phyloP scores from a whole-genome alignment of 2,113 vertebrate genomes.

The Sceloporus undulatus region DNA sequence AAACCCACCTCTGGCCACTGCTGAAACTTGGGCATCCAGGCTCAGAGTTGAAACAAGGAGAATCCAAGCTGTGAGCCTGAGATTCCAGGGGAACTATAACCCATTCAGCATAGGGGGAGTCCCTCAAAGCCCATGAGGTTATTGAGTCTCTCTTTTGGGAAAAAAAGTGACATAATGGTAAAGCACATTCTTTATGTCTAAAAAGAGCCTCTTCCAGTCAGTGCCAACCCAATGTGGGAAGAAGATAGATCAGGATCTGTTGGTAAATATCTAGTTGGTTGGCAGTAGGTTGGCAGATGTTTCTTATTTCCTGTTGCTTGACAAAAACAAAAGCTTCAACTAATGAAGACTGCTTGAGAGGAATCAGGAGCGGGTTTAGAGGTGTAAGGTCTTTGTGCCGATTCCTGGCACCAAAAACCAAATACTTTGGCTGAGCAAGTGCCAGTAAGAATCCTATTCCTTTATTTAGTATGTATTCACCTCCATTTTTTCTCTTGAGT shows the following conservation, averaged over 20 bases:
- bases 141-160: no score
- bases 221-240: not conserved
- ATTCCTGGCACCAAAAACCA: not conserved
- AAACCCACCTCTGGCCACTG: no score
- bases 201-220: not conserved
- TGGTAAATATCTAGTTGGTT: not conserved
- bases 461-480: not conserved
- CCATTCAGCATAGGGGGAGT: no score
- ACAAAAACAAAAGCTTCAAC: not conserved
- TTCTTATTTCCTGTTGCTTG: not conserved
- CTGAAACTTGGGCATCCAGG: no score
- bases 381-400: not conserved
- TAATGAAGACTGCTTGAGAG: not conserved
- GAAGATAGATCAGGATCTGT: not conserved
- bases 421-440: not conserved
- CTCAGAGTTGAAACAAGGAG: no score
- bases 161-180: not conserved
- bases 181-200: not conserved
- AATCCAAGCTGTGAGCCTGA: no score
- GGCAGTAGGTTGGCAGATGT: not conserved
- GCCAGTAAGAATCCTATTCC: not conserved
- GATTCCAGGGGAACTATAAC: no score
- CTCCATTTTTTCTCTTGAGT: not conserved
- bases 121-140: no score
- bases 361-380: not conserved